Evolutionary conservation across 2,888 invertebrate genomes (phyloP), one percentile per base, ranked within the genome.

Genomic region (Rhagonycha fulva): DNA sequence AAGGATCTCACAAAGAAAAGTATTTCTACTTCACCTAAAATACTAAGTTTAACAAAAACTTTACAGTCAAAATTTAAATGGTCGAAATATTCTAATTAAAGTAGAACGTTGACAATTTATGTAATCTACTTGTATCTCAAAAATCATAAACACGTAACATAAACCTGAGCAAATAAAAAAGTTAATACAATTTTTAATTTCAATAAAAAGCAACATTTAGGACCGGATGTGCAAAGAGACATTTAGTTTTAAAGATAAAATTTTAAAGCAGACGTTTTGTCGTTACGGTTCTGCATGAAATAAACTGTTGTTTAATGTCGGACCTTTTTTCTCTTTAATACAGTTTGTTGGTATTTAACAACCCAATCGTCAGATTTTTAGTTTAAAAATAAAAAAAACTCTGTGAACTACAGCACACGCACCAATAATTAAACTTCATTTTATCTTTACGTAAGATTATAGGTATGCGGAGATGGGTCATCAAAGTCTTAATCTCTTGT

Each of bases 401-500:
- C n/a, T 47, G n/a, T 47, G n/a, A 47, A 47, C 47, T 47, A 47
- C 47, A 47, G n/a, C 47, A 47, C 47, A 47, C 47, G 47, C 47
- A n/a, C 47, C 47, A 7, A 47, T 47, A 47, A 47, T 47, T 47
- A 47, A 47, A 47, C 47, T n/a, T 9, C n/a, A n/a, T 66, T 66
- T 19, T 26, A n/a, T 24, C 63, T 26, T 12, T 9, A 66, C 23
- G 23, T 66, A 66, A 66, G 63, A 66, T 66, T 66, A 66, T 66
- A 66, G 47, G 47, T 47, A 47, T 9, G 26, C 28, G 12, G 23
- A 32, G 30, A 61, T 71, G 28, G 12, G 26, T 68, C 63, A 69
- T 75, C 71, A 63, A 68, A 72, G 23, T 68, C 68, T 75, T 75
- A 75, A 75, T 75, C 71, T 72, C 28, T 47, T 26, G 73, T 73